Evolutionary conservation across 2,797 vertebrate species (phyloP).

Genomic region (Molossus molossus): DNA sequence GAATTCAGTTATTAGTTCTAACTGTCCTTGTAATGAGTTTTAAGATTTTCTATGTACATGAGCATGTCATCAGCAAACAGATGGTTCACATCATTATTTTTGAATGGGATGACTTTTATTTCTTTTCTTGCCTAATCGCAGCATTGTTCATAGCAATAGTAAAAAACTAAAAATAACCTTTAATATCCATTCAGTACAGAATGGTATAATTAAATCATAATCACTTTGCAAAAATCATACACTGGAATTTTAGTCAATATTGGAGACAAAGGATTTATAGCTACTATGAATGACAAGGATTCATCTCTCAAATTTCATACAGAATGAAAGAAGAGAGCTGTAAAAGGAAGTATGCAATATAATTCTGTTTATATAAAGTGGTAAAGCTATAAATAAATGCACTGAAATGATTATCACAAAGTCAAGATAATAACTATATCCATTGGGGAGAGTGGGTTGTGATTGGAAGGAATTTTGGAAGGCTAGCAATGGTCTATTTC

Average conservation of each 20-base stretch:
- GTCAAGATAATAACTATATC: not conserved
- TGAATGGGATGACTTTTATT: not conserved
- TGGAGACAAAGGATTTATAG: not conserved
- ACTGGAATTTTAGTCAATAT: not conserved
- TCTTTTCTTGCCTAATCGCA: not conserved
- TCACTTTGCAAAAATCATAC: not conserved
- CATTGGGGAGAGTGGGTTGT: not conserved
- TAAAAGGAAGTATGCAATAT: not conserved
- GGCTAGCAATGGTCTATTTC: conserved; percentile 12
- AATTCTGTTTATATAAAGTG: not conserved
- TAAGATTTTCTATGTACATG: not conserved
- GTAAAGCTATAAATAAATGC: not conserved
- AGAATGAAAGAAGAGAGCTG: not conserved
- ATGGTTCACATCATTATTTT: not conserved
- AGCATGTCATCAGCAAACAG: not conserved
- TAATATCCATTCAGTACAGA: not conserved
- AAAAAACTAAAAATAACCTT: not conserved
- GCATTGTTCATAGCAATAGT: not conserved
- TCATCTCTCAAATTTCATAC: not conserved
- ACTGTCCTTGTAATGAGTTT: not conserved
- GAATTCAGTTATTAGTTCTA: not conserved
- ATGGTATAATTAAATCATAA: not conserved
- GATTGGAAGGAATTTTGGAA: conserved; percentile 17
- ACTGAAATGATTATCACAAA: not conserved
- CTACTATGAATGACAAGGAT: not conserved